Percentiles rank a stretch among this genome's conserved stretches.
Evolutionary conservation across 2,113 vertebrate genomes (phyloP).

Genomic region (Eretmochelys imbricata): DNA sequence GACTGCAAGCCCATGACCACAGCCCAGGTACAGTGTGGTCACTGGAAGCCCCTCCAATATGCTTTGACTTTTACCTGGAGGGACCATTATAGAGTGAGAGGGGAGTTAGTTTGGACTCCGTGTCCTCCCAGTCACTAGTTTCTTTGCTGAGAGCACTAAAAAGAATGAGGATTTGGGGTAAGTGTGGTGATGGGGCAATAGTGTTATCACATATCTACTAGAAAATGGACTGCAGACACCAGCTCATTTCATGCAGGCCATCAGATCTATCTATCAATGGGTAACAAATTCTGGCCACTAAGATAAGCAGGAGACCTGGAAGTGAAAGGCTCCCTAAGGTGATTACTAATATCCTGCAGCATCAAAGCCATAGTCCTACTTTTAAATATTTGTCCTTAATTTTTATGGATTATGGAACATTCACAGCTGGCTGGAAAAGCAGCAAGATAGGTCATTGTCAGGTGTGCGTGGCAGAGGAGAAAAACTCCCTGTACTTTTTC

Average conservation of each 20-base stretch:
- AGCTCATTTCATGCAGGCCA: not conserved
- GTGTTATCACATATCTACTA: not conserved
- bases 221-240: not conserved
- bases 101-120: rapidly evolving
- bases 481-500: not conserved
- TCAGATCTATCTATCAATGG: not conserved
- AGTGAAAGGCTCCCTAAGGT: not conserved
- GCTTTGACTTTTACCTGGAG: not conserved
- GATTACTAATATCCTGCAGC: not conserved
- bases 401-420: not conserved
- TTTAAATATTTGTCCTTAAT: not conserved
- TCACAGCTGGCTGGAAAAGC: not conserved
- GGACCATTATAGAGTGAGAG: not conserved
- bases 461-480: not conserved
- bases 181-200: not conserved
- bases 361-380: not conserved
- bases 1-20: not conserved
- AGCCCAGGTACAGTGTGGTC: not conserved
- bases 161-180: rapidly evolving
- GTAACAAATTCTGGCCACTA: not conserved
- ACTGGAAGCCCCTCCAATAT: not conserved
- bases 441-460: not conserved
- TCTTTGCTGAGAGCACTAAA: not conserved
- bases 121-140: rapidly evolving
- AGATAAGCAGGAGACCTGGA: not conserved